These are phyloP conservation scores for Neodiprion virginianus DNA, from an alignment of 1,140 invertebrate genomes.

Conservation along the genomic window DNA sequence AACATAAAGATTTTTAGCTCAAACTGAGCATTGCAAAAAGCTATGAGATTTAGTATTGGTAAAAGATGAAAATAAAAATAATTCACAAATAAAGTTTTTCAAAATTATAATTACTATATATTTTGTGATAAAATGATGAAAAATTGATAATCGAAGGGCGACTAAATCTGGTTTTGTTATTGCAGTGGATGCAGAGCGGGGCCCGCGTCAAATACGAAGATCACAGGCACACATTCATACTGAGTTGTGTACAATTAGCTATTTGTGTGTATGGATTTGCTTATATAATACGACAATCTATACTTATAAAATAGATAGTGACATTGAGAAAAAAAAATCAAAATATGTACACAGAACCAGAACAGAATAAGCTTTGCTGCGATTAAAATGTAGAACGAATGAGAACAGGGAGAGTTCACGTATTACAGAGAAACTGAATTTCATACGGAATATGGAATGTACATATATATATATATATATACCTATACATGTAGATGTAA, in stretches of 20 bases:
- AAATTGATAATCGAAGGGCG: conserved; percentile 31
- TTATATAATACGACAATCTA: too few relatives aligned
- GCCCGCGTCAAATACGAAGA: conserved; percentile 44
- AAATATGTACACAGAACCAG: too few relatives aligned
- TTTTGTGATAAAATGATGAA: conserved; percentile 11
- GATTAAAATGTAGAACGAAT: too few relatives aligned
- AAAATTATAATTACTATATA: conserved; percentile 28
- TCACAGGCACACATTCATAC: conserved; percentile 61
- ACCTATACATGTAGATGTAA: too few relatives aligned
- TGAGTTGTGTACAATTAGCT: conserved; percentile 23
- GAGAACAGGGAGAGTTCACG: too few relatives aligned
- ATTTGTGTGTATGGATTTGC: background rate
- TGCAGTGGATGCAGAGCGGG: conserved; percentile 56
- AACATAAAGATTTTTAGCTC: too few relatives aligned
- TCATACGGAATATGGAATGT: too few relatives aligned
- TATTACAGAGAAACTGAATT: too few relatives aligned
- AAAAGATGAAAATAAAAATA: background rate
- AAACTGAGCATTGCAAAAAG: background rate
- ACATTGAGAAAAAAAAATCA: too few relatives aligned
- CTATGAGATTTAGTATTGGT: conserved; percentile 7
- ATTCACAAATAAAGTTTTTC: background rate
- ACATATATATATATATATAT: too few relatives aligned
- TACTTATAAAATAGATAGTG: too few relatives aligned
- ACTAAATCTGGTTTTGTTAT: conserved; percentile 59
- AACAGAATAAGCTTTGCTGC: too few relatives aligned